Percentiles rank a stretch among this genome's conserved stretches.
phyloP scores from a whole-genome alignment of 1,140 invertebrate species.

The Gryllus bimaculatus region DNA sequence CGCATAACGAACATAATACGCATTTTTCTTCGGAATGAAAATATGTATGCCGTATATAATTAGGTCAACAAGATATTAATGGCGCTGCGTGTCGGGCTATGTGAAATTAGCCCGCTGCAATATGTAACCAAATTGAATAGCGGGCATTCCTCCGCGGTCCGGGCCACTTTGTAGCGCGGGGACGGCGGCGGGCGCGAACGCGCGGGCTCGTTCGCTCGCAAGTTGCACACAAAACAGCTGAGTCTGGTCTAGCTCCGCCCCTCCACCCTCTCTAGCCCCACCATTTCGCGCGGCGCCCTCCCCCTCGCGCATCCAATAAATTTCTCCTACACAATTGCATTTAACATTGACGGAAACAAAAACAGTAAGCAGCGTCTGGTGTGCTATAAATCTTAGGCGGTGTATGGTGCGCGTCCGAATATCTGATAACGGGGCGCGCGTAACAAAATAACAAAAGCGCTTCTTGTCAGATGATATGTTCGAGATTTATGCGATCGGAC shows the following conservation, averaged over 20 bases:
- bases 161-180: neutral
- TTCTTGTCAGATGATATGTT: neutral
- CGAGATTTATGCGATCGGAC: neutral
- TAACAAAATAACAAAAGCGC: slow-evolving; percentile 5
- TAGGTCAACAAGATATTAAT: neutral
- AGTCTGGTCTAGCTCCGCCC: neutral
- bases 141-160: neutral
- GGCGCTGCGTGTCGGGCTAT: neutral
- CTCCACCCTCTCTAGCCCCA: too few species aligned
- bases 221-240: neutral
- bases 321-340: neutral
- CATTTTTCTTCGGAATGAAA: neutral
- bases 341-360: slow-evolving; percentile 5
- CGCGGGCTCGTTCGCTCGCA: too few species aligned
- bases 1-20: too few species aligned
- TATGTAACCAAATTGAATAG: neutral
- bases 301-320: neutral
- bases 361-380: neutral
- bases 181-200: too few species aligned
- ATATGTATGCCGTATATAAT: neutral
- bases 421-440: neutral
- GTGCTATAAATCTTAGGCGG: neutral
- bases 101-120: neutral
- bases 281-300: neutral
- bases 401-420: neutral